Percentiles rank a stretch among this genome's conserved stretches.
These are phyloP conservation scores for Itoplectis maculator DNA, from an alignment of 2,888 invertebrate genomes.

Conservation along the genomic window DNA sequence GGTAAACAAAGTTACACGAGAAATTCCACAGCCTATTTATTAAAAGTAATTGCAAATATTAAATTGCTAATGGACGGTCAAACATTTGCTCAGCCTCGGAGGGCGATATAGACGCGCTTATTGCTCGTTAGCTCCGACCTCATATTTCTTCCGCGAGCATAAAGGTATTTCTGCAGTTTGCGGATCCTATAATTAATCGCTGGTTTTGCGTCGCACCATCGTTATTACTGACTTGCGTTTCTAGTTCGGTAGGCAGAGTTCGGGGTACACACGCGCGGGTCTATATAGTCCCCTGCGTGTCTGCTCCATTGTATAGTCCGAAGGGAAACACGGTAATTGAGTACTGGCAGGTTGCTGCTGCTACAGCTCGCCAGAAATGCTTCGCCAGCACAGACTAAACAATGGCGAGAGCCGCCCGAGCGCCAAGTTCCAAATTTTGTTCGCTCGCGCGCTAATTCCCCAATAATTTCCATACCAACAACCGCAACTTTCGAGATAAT, in stretches of 20 bases:
- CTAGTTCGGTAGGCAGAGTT: slow-evolving; percentile 17
- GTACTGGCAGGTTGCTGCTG: slow-evolving; percentile 47
- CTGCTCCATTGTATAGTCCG: slow-evolving; percentile 3
- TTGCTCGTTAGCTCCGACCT: too few relatives aligned
- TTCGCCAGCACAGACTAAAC: background rate
- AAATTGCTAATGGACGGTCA: too few relatives aligned
- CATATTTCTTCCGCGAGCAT: too few relatives aligned
- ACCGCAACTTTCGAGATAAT: slow-evolving; percentile 26
- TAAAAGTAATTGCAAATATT: too few relatives aligned
- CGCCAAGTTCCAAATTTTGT: slow-evolving; percentile 25
- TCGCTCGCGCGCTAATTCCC: slow-evolving; percentile 4
- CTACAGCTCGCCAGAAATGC: slow-evolving; percentile 50
- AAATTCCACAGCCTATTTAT: too few relatives aligned
- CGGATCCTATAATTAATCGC: background rate
- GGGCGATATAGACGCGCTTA: too few relatives aligned
- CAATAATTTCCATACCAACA: slow-evolving; percentile 28
- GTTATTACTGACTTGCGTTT: slow-evolving; percentile 27
- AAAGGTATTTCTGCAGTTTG: too few relatives aligned
- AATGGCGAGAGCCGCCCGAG: slow-evolving; percentile 22
- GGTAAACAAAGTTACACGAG: too few relatives aligned
- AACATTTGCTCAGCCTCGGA: too few relatives aligned
- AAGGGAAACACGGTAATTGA: slow-evolving; percentile 59
- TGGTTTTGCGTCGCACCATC: background rate
- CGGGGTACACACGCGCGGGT: background rate
- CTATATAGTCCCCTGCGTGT: background rate